Conservation (phyloP, 2,797 vertebrate genomes). For the Xenopus petersii region DNA sequence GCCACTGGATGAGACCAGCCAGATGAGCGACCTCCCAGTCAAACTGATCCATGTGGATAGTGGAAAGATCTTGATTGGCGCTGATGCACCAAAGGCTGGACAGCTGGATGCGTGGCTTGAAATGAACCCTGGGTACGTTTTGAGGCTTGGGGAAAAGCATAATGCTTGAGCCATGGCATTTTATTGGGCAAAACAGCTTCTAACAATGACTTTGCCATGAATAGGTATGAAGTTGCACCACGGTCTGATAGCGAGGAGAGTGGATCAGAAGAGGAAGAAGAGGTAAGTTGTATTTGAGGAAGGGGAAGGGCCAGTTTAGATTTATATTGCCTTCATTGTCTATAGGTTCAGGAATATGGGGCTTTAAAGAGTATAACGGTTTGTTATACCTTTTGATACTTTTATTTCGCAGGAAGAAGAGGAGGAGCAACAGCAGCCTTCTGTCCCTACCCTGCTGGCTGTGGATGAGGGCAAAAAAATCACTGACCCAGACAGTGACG, state of each 20-base stretch:
- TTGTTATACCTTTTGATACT: neutral
- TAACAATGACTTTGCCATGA: neutral
- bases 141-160: neutral
- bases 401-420: constrained; percentile 70
- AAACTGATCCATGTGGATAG: constrained; percentile 94
- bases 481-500: constrained; percentile 83
- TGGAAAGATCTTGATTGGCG: constrained; percentile 87
- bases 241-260: constrained; percentile 94
- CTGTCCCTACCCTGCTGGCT: constrained; percentile 52
- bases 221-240: constrained; percentile 90
- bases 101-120: constrained; percentile 94
- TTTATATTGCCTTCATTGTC: neutral
- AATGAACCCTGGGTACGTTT: constrained; percentile 88
- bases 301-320: too few species aligned
- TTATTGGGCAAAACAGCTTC: too few species aligned
- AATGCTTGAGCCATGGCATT: too few species aligned
- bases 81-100: constrained; percentile 85
- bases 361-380: neutral
- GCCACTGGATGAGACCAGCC: constrained; percentile 94
- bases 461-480: constrained; percentile 88
- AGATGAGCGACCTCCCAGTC: constrained; percentile 94
- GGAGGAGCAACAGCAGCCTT: constrained; percentile 69
- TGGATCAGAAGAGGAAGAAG: constrained; percentile 83
- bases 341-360: too few species aligned
- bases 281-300: constrained; percentile 59